These are phyloP conservation scores for Struthio camelus DNA, from an alignment of 2,113 vertebrate species.

Conservation along the genomic window DNA sequence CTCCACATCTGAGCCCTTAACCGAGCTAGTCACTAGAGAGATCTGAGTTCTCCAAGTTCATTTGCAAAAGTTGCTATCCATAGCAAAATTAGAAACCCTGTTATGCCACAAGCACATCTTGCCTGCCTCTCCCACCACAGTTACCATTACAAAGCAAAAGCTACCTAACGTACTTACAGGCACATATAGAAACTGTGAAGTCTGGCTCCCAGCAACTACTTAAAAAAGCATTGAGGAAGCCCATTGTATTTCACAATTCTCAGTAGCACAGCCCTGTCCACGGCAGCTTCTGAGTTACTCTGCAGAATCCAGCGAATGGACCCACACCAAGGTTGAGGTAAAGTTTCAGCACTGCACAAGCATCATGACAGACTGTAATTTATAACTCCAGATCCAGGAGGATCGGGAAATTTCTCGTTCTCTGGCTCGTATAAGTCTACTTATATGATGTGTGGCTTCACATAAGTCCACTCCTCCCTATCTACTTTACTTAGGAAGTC, in stretches of 20 bases:
- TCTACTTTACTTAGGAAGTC: neutral
- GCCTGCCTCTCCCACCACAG: neutral
- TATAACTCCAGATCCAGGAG: neutral
- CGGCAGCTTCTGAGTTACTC: neutral
- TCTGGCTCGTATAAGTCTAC: neutral
- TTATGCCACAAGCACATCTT: neutral
- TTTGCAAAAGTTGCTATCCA: neutral
- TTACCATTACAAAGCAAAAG: neutral
- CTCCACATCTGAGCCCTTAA: rapidly evolving
- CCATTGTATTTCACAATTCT: neutral
- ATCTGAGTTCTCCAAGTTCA: neutral
- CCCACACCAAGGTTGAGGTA: neutral
- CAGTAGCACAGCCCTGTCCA: neutral
- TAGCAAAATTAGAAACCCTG: neutral
- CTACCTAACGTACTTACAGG: neutral
- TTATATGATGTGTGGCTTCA: neutral
- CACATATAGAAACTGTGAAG: neutral
- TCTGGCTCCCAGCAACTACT: neutral
- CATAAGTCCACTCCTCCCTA: neutral
- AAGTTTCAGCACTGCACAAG: neutral
- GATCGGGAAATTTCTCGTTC: neutral
- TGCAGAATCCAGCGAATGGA: neutral
- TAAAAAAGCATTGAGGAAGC: neutral
- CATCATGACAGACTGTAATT: neutral
- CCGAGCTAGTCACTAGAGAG: neutral